Conservation (phyloP, 2,888 invertebrate species). For the Noctua comes region DNA sequence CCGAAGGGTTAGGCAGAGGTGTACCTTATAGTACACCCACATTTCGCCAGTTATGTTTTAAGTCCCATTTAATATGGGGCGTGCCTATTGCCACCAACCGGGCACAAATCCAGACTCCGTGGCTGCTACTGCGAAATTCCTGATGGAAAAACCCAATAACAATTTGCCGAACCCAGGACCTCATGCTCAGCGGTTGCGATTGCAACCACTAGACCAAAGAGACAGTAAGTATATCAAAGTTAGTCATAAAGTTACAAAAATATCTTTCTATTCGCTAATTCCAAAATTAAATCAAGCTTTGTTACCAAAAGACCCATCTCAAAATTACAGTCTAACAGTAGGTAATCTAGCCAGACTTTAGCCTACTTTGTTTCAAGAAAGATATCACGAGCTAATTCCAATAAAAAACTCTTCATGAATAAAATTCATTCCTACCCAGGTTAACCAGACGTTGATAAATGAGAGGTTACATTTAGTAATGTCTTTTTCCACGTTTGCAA, state of each 20-base stretch:
- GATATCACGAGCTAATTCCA: constrained; percentile 4
- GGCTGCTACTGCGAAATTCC: too few relatives aligned
- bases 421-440: constrained; percentile 10
- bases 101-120: too few relatives aligned
- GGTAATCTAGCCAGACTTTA: not conserved
- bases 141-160: too few relatives aligned
- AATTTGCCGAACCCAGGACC: too few relatives aligned
- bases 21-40: too few relatives aligned
- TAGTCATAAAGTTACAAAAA: not conserved
- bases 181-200: too few relatives aligned
- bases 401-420: not conserved
- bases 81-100: too few relatives aligned
- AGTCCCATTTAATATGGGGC: too few relatives aligned
- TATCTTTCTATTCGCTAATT: not conserved
- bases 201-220: too few relatives aligned
- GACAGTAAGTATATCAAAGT: not conserved
- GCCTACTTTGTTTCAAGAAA: not conserved
- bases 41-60: too few relatives aligned
- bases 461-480: constrained; percentile 42
- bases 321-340: not conserved
- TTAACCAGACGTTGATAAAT: constrained; percentile 61
- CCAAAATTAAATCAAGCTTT: not conserved
- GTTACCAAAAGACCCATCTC: not conserved
- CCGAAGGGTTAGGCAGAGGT: too few relatives aligned
- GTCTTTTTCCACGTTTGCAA: constrained; percentile 32